Evolutionary conservation across 2,888 invertebrate species (phyloP).

Genomic region (Onchidella celtica): DNA sequence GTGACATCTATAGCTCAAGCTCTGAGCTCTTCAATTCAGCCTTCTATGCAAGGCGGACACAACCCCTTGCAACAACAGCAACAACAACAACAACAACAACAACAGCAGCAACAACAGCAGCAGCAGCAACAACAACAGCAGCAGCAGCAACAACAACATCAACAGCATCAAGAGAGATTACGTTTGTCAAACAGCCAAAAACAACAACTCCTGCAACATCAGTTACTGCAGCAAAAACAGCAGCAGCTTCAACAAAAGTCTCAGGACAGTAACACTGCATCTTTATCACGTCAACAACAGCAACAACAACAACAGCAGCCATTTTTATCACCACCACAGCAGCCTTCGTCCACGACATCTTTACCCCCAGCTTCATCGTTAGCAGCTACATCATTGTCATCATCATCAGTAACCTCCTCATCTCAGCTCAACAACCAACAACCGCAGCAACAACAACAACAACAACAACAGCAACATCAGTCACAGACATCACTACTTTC

Average conservation of each 20-base stretch:
- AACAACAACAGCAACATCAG: conserved; percentile 31
- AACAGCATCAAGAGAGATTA: conserved; percentile 22
- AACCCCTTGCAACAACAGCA: conserved; percentile 34
- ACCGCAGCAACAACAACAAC: conserved; percentile 50
- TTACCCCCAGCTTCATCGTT: conserved; percentile 33
- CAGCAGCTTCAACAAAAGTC: conserved; percentile 26
- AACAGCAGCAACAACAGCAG: conserved; percentile 32
- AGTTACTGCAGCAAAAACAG: conserved; percentile 6
- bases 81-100: conserved; percentile 38
- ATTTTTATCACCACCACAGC: conserved; percentile 40
- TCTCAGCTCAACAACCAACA: conserved; percentile 25
- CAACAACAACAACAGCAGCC: conserved; percentile 40
- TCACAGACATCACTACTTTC: neutral
- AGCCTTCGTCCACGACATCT: conserved; percentile 36
- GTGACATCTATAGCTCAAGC: conserved; percentile 41
- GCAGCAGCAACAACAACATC: conserved; percentile 40
- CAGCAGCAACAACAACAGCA: conserved; percentile 42
- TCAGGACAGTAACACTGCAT: conserved; percentile 1
- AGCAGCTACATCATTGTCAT: conserved; percentile 30
- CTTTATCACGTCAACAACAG: conserved; percentile 20
- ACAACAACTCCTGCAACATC: conserved; percentile 25
- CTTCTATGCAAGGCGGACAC: neutral
- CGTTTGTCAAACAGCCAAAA: conserved; percentile 34
- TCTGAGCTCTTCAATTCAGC: conserved; percentile 21
- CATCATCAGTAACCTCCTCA: conserved; percentile 33